Base-by-base conservation (phyloP, 92 coral and sea anemone genomes). In the Zoanthus gigantus region DNA sequence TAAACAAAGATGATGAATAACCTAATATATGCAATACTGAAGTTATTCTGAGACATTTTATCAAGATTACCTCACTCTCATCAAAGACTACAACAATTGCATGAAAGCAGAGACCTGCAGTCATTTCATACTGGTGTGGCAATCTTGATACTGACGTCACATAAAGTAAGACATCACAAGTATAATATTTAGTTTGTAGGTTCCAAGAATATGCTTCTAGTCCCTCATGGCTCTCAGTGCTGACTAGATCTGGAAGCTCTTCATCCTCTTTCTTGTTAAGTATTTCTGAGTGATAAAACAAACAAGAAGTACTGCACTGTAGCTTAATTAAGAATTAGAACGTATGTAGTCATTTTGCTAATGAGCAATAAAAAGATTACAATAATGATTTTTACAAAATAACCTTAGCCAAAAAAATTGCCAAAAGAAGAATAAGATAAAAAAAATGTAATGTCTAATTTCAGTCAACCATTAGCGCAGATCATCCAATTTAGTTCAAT, bases 181-280 rank as follows among this genome's bases (percentile, higher is more conserved):
- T 83, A 74, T 94, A 97, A 84, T 97, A 97, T 61, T 97, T 97
- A 82, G 93, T 95, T 63, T 92, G 92, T 60, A 97, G 95, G 75
- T 52, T 90, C 99, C 99, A 97, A 2, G 93, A 93, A 86, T 66
- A 89, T 37, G 89, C 80, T 46, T 7, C 47, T 5, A 89, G 28
- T 91, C 91, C 83, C 87, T 71, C 72, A 52, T 88, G 56, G 82
- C 83, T 60, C 87, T 77, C 42, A 75, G 78, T 72, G 56, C 42
- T 78, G 46, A 32, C 53, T 0, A 94, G 91, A 30, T 84, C 74
- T 42, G 94, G 87, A 63, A 63, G 73, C 15, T 88, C 90, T 42
- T 71, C 79, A 18, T 73, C 75, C 11, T 58, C 45, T 47, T 80
- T 65, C 57, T 80, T 80, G 17, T 88, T 88, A 47, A 82, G 75